Percentiles rank a stretch among this genome's conserved stretches.
These are phyloP conservation scores for rat (Rattus norvegicus) DNA, from an alignment of 2,113 vertebrate species.

Conservation along the genomic window GRCr8 NC_086039.1:37429501-37430000, in stretches of 20 bases:
- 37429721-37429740: no score
- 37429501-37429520: conserved; percentile 30
- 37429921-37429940: conserved; percentile 14
- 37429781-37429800: neutral
- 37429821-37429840: neutral
- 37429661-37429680: no score
- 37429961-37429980: conserved; percentile 28
- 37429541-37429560: conserved; percentile 43
- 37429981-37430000: conserved; percentile 51
- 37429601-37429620: conserved; percentile 37
- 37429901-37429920: conserved; percentile 42
- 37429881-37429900: neutral
- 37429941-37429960: conserved; percentile 26
- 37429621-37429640: conserved; percentile 10
- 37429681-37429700: no score
- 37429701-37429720: no score
- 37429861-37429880: neutral
- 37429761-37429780: neutral
- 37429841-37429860: neutral
- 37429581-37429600: conserved; percentile 11
- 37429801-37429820: neutral
- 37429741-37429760: no score
- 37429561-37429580: conserved; percentile 16
- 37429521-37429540: conserved; percentile 23
- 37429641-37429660: conserved; percentile 8